Percentiles rank a stretch among this genome's conserved stretches.
Evolutionary conservation across 2,888 invertebrate species (phyloP).

Genomic region (Tuberolachnus salignus): DNA sequence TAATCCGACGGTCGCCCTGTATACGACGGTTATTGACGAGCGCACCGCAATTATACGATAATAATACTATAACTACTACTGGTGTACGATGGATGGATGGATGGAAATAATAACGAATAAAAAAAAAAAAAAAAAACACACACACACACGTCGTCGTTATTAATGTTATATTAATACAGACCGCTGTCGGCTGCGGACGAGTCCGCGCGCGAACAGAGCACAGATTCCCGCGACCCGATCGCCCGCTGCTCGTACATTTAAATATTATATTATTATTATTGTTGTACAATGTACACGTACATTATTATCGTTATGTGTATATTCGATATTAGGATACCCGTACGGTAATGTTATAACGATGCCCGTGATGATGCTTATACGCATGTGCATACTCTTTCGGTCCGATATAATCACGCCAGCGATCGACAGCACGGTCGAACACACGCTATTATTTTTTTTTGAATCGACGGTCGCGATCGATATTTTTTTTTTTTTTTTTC

Average conservation of each 20-base stretch:
- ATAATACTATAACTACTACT: constrained; percentile 14
- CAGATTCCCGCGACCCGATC: constrained; percentile 15
- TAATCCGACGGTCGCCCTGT: neutral
- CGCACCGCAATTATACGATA: no score
- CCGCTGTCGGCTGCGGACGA: constrained; percentile 38
- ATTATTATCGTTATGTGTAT: neutral
- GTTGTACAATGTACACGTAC: no score
- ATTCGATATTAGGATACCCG: neutral
- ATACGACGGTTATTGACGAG: no score
- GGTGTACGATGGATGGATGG: neutral
- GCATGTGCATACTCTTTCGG: neutral
- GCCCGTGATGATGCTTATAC: constrained; percentile 39
- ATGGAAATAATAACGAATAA: constrained; percentile 1
- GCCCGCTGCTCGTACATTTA: neutral
- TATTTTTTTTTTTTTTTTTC: no score
- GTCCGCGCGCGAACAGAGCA: neutral
- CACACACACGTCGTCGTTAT: constrained; percentile 29
- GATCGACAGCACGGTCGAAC: constrained; percentile 50
- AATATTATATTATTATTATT: neutral
- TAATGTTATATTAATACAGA: constrained; percentile 24
- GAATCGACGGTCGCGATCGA: constrained; percentile 45
- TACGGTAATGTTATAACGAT: constrained; percentile 14
- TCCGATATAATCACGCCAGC: neutral
- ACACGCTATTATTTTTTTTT: constrained; percentile 9
- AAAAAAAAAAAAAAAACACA: neutral